Conservation (phyloP, 1,140 invertebrate species). For the Dysdera silvatica region DNA sequence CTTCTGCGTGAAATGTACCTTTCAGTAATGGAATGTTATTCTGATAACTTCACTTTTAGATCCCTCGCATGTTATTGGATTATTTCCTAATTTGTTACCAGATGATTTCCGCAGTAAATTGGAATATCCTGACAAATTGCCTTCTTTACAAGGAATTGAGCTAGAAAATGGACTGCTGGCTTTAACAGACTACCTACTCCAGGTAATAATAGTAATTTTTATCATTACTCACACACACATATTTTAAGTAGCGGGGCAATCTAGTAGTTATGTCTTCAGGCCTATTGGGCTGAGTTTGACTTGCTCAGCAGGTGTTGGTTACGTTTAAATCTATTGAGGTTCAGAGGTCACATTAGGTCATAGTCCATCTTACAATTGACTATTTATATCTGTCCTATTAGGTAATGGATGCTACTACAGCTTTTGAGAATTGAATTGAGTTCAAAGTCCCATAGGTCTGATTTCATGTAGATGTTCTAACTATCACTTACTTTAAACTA, state of each 20-base stretch:
- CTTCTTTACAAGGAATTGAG: conserved; percentile 69
- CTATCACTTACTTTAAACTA: too few relatives aligned
- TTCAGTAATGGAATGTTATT: too few relatives aligned
- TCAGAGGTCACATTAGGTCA: too few relatives aligned
- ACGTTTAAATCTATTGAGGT: too few relatives aligned
- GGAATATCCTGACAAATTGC: conserved; percentile 51
- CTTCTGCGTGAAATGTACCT: too few relatives aligned
- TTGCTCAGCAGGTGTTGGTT: background rate
- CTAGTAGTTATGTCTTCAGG: background rate
- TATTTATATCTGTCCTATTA: too few relatives aligned
- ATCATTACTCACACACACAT: background rate
- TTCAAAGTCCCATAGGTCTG: too few relatives aligned
- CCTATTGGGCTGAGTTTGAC: conserved; percentile 27
- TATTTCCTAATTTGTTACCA: conserved; percentile 83
- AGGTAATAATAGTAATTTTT: conserved; percentile 48
- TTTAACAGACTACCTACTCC: conserved; percentile 78
- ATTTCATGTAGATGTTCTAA: too few relatives aligned
- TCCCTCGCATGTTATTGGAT: conserved; percentile 84
- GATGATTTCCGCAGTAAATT: conserved; percentile 52
- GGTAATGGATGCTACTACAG: too few relatives aligned
- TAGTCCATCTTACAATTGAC: too few relatives aligned
- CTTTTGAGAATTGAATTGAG: too few relatives aligned
- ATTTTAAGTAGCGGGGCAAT: background rate
- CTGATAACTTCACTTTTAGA: conserved; percentile 50
- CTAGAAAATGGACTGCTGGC: conserved; percentile 79